A percentile compares a stretch with the other conserved stretches of the same genome.
Evolutionary conservation across 2,888 invertebrate species (phyloP).

Genomic region (Torymus texanus): DNA sequence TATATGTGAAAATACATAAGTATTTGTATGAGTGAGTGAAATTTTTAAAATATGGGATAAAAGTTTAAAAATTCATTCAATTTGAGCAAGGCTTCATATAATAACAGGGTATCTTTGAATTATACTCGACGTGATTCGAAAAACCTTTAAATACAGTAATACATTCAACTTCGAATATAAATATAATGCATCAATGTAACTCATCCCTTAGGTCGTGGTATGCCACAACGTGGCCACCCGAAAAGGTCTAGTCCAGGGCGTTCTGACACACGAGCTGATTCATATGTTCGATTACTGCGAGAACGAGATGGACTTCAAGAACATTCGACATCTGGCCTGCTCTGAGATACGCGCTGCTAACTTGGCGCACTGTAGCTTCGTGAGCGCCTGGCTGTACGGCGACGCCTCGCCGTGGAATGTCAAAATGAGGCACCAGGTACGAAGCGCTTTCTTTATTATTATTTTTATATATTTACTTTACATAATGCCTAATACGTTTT

Average conservation of each 20-base stretch:
- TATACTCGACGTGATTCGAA: no score
- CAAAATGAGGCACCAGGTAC: slow-evolving; percentile 86
- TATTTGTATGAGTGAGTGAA: no score
- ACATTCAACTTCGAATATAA: no score
- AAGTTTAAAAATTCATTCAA: no score
- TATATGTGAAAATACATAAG: no score
- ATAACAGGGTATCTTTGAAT: no score
- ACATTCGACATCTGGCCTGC: slow-evolving; percentile 94
- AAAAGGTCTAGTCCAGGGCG: slow-evolving; percentile 85
- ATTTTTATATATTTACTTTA: no score
- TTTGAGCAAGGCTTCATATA: no score
- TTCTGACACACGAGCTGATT: slow-evolving; percentile 93
- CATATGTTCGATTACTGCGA: slow-evolving; percentile 97
- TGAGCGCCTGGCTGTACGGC: slow-evolving; percentile 87
- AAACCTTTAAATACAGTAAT: no score
- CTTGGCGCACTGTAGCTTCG: slow-evolving; percentile 92
- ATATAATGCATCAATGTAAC: not conserved
- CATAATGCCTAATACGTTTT: no score
- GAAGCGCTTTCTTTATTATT: no score
- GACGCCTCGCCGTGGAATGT: slow-evolving; percentile 85
- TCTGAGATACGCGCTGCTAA: slow-evolving; percentile 97
- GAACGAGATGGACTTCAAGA: slow-evolving; percentile 90
- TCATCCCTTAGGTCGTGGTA: slow-evolving; percentile 84
- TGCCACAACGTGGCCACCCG: slow-evolving; percentile 89
- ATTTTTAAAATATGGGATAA: no score